Evolutionary conservation across 2,888 invertebrate species (phyloP), one percentile per base, ranked within the genome.

Genomic region (Ferdinandea cuprea): DNA sequence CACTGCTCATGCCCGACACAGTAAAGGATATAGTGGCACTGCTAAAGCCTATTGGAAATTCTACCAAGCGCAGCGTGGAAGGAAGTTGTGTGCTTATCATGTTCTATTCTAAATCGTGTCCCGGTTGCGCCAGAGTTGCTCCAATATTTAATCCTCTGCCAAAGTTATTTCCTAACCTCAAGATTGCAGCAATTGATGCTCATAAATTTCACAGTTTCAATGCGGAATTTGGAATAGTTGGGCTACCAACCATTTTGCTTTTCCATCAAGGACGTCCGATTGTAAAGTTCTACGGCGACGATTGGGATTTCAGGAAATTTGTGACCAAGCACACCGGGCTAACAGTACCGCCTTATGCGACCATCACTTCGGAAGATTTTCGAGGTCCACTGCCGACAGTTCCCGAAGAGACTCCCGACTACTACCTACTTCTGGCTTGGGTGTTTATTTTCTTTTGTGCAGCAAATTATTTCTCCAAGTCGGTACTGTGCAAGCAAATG

Each of bases 141-240:
- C 97, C 97, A 5, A 94, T 97, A 89, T 97, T 95, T 88, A 99
- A 99, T 92, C 96, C 98, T 0, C 90, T 99, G 25, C 96, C 98
- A 0, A 92, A 96, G 87, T 94, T 95, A 3, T 99, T 96, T 91
- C 97, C 97, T 1, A 94, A 95, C 86, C 92, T 99, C 0, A 95
- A 95, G 91, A 94, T 98, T 90, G 95, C 97, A 8, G 98, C 96
- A 2, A 94, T 99, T 15, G 98, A 99, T 92, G 97, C 98, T 1
- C 93, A 96, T 86, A 94, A 94, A 88, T 94, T 95, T 87, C 94
- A 95, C 88, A 94, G 95, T 79, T 96, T 97, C 58, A 98, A 97
- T 91, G 96, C 97, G 0, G 96, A 97, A 87, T 97, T 96, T 90
- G 98, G 98, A 8, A 96, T 98, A 74, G 95, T 97, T 7, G 97